Evolutionary conservation across 1,140 invertebrate genomes (phyloP).

Genomic region (Microplitis mediator): DNA sequence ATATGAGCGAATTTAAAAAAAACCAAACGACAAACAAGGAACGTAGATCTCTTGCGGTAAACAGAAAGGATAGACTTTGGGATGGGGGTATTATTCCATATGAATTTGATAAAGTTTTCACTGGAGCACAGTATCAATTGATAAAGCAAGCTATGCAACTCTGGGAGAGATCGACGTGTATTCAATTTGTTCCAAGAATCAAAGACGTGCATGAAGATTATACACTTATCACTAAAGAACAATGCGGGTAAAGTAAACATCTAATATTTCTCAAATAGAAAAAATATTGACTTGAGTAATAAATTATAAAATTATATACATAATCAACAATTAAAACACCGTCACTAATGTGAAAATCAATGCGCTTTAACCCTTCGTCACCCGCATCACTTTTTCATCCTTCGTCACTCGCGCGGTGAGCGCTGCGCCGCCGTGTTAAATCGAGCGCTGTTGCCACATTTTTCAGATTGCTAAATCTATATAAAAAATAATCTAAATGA

Average conservation of each 20-base stretch:
- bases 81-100: conserved; percentile 98
- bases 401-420: too few relatives aligned
- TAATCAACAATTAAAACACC: conserved; percentile 59
- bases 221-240: conserved; percentile 94
- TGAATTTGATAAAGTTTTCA: conserved; percentile 97
- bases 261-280: neutral
- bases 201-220: conserved; percentile 89
- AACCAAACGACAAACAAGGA: neutral
- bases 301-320: too few relatives aligned
- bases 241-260: conserved; percentile 83
- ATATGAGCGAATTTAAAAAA: neutral
- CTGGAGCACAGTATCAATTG: conserved; percentile 92
- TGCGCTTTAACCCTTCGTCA: too few relatives aligned
- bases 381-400: too few relatives aligned
- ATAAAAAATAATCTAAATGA: too few relatives aligned
- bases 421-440: too few relatives aligned
- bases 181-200: conserved; percentile 93
- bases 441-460: too few relatives aligned
- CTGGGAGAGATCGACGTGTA: conserved; percentile 98
- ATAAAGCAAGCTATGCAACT: conserved; percentile 99
- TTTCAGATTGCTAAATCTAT: too few relatives aligned
- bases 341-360: too few relatives aligned
- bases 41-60: conserved; percentile 75
- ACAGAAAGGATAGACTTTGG: conserved; percentile 93
- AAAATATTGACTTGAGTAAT: too few relatives aligned